Evolutionary conservation across 2,797 vertebrate species (phyloP).

Genomic region (Gorsachius magnificus): DNA sequence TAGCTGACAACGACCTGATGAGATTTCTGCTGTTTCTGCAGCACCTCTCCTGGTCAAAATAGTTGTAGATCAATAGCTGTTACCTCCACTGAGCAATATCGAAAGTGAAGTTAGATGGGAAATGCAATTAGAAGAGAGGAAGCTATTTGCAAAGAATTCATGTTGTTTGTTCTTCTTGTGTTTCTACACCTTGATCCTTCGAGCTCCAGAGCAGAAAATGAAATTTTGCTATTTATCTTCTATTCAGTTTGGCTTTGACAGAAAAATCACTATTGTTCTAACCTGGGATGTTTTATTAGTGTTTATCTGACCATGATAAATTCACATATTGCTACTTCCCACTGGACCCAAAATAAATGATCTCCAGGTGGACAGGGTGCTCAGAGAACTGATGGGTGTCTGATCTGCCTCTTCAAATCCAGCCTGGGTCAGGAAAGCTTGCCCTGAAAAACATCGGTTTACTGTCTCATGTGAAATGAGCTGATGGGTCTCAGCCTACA

Average conservation of each 20-base stretch:
- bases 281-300: conserved; percentile 20
- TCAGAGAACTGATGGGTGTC: neutral
- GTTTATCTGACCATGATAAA: conserved; percentile 33
- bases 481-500: neutral
- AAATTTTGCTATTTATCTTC: conserved; percentile 23
- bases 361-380: neutral
- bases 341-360: conserved; percentile 9
- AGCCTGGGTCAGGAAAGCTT: neutral
- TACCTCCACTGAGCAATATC: neutral
- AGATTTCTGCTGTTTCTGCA: conserved; percentile 59
- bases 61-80: conserved; percentile 59
- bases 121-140: conserved; percentile 50
- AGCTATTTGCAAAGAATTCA: conserved; percentile 21
- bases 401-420: neutral
- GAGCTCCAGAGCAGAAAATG: neutral
- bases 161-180: neutral
- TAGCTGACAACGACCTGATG: conserved; percentile 62
- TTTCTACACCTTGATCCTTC: neutral
- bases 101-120: conserved; percentile 7
- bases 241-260: neutral
- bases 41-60: conserved; percentile 39
- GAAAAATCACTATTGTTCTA: conserved; percentile 26
- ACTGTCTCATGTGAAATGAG: neutral
- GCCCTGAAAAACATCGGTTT: neutral
- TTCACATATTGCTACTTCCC: neutral